A percentile compares a stretch with the other conserved stretches of the same genome.
Evolutionary conservation across 2,888 invertebrate species (phyloP).

Genomic region (Entomobrya multifasciata): DNA sequence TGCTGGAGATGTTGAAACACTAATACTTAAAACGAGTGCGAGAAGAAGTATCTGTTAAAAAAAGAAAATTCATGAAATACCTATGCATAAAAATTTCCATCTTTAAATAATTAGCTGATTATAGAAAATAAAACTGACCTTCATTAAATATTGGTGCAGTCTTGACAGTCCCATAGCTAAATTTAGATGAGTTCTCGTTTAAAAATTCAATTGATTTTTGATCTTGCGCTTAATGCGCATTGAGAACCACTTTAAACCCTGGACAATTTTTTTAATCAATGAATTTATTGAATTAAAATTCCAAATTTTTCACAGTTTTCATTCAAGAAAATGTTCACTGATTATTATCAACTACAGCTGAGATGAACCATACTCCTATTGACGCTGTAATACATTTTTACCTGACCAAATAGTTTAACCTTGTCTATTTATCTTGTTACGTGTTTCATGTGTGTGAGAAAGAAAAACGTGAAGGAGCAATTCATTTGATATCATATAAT

Average conservation of each 20-base stretch:
- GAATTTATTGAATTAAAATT: no score
- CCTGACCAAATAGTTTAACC: conserved; percentile 6
- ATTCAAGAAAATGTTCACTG: neutral
- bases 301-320: neutral
- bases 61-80: neutral
- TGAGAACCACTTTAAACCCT: neutral
- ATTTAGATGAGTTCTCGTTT: neutral
- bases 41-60: conserved; percentile 33
- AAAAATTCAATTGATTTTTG: no score
- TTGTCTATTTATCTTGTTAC: conserved; percentile 17
- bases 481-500: conserved; percentile 5
- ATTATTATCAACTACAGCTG: conserved; percentile 27
- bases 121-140: neutral
- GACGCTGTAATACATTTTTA: conserved; percentile 22
- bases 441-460: neutral
- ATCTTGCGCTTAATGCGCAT: neutral
- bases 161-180: conserved; percentile 33
- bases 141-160: conserved; percentile 9
- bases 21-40: conserved; percentile 6
- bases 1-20: neutral
- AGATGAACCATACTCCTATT: neutral
- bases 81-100: no score
- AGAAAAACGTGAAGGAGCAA: conserved; percentile 34
- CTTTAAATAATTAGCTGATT: neutral
- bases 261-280: neutral